Evolutionary conservation across 2,888 invertebrate genomes (phyloP), one percentile per base, ranked within the genome.

Genomic region (Lymantria dispar): DNA sequence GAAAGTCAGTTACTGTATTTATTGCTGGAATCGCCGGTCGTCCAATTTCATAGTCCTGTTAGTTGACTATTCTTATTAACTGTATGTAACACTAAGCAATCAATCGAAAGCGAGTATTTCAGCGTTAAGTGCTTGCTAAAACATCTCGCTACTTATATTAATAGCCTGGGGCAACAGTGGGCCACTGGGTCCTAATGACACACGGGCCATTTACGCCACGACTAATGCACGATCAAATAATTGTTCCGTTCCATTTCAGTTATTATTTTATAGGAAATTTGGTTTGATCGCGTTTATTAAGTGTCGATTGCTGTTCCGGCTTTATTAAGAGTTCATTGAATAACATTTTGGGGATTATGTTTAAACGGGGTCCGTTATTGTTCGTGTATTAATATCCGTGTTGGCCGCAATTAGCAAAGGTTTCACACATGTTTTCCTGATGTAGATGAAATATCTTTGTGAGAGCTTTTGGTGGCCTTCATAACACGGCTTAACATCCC

Each of bases 201-300:
- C 22, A 58, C 62, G 71, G 73, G 64, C 80, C 79, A 83, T 81
- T 85, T 78, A 63, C 63, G 62, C 58, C 48, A 50, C 55, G 54
- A 71, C 68, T 78, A 72, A 73, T 74, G 70, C 60, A 58, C 68
- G 64, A 71, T 71, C 70, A 78, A 76, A 78, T 77, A 78, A 76
- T 78, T 70, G 72, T 69, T 68, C 54, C 64, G 61, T 64, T 58
- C 71, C 56, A 66, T 72, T 38, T 38, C 12, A 38, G 7, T n/a
- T 46, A 63, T 54, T 63, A 48, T 56, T 58, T 46, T 52, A 45
- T 15, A 45, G 44, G 29, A 41, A 43, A 10, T 39, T 51, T 14
- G 38, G 22, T 43, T 33, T 44, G 10, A 8, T 30, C 10, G 10
- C 33, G 8, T 45, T 45, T 45, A 39, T 47, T 44, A 43, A 45